A percentile compares a stretch with the other conserved stretches of the same genome.
These are phyloP conservation scores for Channa argus DNA, from an alignment of 2,113 vertebrate genomes.

Conservation along the genomic window DNA sequence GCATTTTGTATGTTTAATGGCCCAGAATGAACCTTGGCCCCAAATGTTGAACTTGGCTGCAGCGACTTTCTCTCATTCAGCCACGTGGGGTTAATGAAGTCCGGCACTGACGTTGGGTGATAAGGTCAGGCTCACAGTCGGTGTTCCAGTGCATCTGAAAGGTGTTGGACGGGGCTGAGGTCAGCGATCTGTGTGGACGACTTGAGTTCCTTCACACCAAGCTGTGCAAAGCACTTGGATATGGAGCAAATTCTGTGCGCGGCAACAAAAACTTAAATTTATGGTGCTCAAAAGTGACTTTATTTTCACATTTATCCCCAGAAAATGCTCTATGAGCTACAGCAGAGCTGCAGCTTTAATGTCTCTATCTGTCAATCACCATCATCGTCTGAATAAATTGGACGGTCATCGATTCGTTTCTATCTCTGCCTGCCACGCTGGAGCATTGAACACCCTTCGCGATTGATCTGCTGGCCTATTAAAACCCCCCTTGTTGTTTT, in stretches of 20 bases:
- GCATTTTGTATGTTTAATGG: too few species aligned
- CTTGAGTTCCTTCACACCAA: too few species aligned
- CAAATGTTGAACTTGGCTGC: too few species aligned
- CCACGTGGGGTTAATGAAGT: too few species aligned
- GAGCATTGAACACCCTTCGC: constrained; percentile 90
- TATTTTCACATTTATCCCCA: too few species aligned
- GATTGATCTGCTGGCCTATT: constrained; percentile 94
- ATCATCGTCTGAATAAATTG: constrained; percentile 97
- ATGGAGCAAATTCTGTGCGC: neutral
- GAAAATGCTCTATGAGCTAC: neutral
- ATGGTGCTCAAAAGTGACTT: too few species aligned
- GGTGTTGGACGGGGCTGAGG: neutral
- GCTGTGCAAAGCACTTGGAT: neutral
- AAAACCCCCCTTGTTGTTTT: constrained; percentile 94
- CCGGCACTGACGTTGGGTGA: neutral
- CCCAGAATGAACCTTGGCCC: too few species aligned
- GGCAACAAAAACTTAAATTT: too few species aligned
- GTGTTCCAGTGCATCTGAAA: neutral
- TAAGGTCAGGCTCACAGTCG: neutral
- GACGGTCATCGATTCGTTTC: constrained; percentile 94
- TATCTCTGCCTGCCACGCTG: constrained; percentile 94
- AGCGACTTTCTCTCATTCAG: too few species aligned
- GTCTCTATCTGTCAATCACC: constrained; percentile 88
- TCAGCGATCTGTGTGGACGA: neutral
- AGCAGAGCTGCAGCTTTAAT: neutral